These are phyloP conservation scores for Drosophila kikkawai DNA, from an alignment of 1,140 invertebrate genomes.

Conservation along the genomic window DNA sequence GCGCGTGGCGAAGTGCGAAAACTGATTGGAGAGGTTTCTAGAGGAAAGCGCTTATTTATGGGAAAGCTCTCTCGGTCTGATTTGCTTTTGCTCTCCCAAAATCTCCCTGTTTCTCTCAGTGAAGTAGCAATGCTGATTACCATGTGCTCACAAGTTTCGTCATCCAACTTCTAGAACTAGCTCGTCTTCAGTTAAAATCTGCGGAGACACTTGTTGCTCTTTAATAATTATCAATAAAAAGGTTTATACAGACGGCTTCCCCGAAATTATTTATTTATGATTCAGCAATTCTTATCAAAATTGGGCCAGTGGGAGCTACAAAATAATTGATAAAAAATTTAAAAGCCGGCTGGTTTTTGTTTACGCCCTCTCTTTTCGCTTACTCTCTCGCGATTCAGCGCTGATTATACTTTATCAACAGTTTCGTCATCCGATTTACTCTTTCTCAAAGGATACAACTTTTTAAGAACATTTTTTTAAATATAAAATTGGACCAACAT, in stretches of 20 bases:
- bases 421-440: slow-evolving; percentile 31
- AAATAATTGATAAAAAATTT: neutral
- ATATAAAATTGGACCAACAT: neutral
- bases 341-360: slow-evolving; percentile 7
- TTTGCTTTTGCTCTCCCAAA: neutral
- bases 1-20: slow-evolving; percentile 12
- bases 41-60: slow-evolving; percentile 1
- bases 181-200: neutral
- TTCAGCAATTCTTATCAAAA: neutral
- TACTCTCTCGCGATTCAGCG: slow-evolving; percentile 10
- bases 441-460: neutral
- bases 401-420: slow-evolving; percentile 18
- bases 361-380: neutral
- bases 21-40: slow-evolving; percentile 1
- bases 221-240: neutral
- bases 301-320: neutral
- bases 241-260: neutral
- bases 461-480: neutral
- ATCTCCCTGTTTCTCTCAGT: neutral
- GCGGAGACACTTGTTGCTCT: neutral
- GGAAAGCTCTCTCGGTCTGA: neutral
- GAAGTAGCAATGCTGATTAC: slow-evolving; percentile 10
- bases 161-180: slow-evolving; percentile 25
- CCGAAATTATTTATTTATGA: neutral
- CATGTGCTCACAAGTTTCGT: slow-evolving; percentile 32